Evolutionary conservation across 2,888 invertebrate species (phyloP), one percentile per base, ranked within the genome.

Genomic region (Falcaria lacertinaria): DNA sequence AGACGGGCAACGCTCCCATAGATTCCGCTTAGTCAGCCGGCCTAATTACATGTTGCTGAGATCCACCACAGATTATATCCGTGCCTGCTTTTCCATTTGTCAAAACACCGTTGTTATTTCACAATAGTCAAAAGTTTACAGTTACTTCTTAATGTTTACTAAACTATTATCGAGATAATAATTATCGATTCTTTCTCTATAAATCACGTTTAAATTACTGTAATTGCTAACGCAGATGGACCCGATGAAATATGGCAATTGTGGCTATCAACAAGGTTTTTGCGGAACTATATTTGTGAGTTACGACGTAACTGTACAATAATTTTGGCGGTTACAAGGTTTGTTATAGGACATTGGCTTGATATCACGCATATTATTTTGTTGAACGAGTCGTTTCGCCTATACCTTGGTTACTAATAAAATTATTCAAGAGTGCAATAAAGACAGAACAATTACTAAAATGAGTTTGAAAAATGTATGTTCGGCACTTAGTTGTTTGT

Each of bases 11-110:
- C 65, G 72, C 64, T 72, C 72, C 69, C 71, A 73, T 72, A 72
- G 70, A 79, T 79, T 74, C 54, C 62, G 79, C 79, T 74, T 70
- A 73, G 79, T 80, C 78, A 80, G 79, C 50, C 64, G 60, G 44
- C 68, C 74, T 79, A 79, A 80, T 80, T 74, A 77, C 69, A 69
- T 50, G 57, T 67, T 66, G 60, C 57, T 57, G 58, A 63, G 67
- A 67, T 61, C 60, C 54, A 49, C 55, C 56, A 60, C 59, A 59
- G 73, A 74, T 74, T 63, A 56, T 62, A 68, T 69, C 67, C 58
- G 45, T 58, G 52, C 52, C 61, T 53, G 54, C 52, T 57, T 64
- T 54, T 60, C 58, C 63, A 68, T 74, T 72, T 70, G 70, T 74
- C 74, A 74, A 72, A 75, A 74, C 64, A 64, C 43, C 54, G 41